phyloP scores from a whole-genome alignment of 2,113 vertebrate genomes.

The Hippopotamus amphibius region DNA sequence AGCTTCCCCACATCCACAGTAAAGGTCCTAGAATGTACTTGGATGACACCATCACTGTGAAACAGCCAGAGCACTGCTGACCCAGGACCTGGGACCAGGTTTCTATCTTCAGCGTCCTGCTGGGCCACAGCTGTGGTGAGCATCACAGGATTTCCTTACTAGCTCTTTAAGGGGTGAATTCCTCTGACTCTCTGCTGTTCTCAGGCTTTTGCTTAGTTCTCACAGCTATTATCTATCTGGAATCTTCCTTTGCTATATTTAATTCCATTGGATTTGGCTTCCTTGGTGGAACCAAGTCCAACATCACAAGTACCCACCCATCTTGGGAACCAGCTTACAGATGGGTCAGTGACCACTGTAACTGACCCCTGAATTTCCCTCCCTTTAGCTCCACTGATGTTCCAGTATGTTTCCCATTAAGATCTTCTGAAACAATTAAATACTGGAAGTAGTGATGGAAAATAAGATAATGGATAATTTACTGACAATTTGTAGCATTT shows the following conservation, averaged over 20 bases:
- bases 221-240: background rate
- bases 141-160: background rate
- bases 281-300: background rate
- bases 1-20: background rate
- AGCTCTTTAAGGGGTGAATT: background rate
- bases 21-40: background rate
- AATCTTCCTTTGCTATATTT: background rate
- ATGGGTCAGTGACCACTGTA: background rate
- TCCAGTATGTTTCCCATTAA: constrained; percentile 14
- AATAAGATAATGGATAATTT: background rate
- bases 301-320: background rate
- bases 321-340: background rate
- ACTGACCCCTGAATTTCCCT: background rate
- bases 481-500: background rate
- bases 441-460: background rate
- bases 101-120: background rate
- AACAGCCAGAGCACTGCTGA: background rate
- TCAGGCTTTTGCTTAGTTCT: background rate
- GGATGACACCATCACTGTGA: background rate
- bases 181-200: background rate
- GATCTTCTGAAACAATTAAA: constrained; percentile 1
- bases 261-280: background rate
- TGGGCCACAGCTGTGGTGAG: background rate
- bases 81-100: background rate
- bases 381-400: background rate